phyloP scores from a whole-genome alignment of 2,888 invertebrate species.

The Holacanthella duospinosa region DNA sequence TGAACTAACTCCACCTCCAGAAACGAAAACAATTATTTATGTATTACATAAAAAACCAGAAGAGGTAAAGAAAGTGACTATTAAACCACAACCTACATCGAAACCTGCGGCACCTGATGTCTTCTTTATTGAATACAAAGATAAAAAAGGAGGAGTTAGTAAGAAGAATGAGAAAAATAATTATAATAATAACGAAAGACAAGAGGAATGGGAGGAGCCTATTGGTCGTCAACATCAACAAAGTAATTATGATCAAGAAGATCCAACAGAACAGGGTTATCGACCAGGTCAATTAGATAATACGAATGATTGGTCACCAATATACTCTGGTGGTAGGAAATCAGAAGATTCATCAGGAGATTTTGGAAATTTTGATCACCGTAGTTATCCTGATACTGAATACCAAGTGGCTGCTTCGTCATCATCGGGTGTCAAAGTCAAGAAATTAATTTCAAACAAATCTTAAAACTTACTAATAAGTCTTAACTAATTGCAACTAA shows the following conservation, averaged over 20 bases:
- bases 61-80: conserved; percentile 64
- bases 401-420: not conserved
- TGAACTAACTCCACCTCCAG: conserved; percentile 63
- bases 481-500: no score
- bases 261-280: not conserved
- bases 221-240: not conserved
- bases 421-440: not conserved
- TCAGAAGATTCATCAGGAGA: no score
- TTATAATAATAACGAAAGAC: not conserved
- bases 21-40: conserved; percentile 66
- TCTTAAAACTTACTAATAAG: no score
- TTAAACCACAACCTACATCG: conserved; percentile 67
- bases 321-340: no score
- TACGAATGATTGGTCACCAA: not conserved
- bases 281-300: not conserved
- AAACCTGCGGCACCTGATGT: conserved; percentile 79
- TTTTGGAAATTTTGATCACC: no score
- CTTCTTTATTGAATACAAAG: conserved; percentile 73
- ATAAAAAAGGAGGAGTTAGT: conserved; percentile 11
- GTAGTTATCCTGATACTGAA: not conserved
- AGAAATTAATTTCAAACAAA: not conserved
- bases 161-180: not conserved
- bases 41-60: conserved; percentile 79
- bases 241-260: not conserved
- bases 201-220: not conserved